Conservation (phyloP, 2,113 vertebrate species). For the Callipepla squamata region DNA sequence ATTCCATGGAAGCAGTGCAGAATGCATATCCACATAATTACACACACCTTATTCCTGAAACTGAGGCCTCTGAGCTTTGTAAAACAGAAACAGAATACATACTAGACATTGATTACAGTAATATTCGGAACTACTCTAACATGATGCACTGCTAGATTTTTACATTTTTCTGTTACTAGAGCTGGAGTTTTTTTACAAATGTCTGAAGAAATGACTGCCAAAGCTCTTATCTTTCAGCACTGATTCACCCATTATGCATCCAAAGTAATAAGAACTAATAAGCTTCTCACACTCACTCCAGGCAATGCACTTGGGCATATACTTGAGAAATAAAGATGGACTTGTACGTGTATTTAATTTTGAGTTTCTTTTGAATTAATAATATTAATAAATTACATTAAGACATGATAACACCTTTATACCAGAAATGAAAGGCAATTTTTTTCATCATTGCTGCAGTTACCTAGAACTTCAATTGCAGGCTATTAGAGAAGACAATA, state of each 20-base stretch:
- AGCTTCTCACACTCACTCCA: background rate
- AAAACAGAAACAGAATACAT: slow-evolving; percentile 35
- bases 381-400: background rate
- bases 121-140: background rate
- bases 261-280: background rate
- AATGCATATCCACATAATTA: slow-evolving; percentile 46
- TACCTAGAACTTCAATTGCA: background rate
- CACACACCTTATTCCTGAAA: slow-evolving; percentile 55
- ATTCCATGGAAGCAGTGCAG: slow-evolving; percentile 60
- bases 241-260: background rate
- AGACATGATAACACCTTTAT: background rate
- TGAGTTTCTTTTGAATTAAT: background rate
- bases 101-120: background rate
- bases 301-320: background rate
- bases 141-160: background rate
- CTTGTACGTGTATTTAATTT: background rate
- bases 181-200: background rate
- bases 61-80: slow-evolving; percentile 43
- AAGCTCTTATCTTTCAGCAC: background rate
- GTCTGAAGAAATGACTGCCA: background rate
- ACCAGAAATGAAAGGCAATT: background rate
- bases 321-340: background rate
- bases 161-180: background rate
- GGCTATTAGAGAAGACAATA: background rate
- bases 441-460: background rate